A percentile compares a stretch with the other conserved stretches of the same genome.
Conservation (phyloP, 2,113 vertebrate species). For the Falcunculus frontatus region DNA sequence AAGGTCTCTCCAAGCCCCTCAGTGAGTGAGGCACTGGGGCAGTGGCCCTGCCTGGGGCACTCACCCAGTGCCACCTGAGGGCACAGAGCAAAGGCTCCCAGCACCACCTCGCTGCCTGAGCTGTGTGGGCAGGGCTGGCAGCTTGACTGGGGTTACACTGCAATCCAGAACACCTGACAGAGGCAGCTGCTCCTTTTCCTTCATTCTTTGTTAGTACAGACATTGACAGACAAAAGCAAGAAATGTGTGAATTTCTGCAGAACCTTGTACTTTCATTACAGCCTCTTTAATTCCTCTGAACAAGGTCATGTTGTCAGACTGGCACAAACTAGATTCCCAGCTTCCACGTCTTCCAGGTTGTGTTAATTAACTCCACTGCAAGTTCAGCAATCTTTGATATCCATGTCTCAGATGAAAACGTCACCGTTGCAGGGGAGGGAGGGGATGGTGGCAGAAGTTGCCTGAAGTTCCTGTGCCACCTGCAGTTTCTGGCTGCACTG, state of each 20-base stretch:
- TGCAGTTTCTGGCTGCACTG: background rate
- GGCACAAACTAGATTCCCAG: background rate
- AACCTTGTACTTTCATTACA: background rate
- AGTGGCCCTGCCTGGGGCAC: background rate
- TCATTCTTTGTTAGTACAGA: background rate
- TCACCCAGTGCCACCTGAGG: background rate
- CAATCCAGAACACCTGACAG: background rate
- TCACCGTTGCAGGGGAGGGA: background rate
- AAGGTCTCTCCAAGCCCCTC: background rate
- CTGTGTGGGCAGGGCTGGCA: accelerated
- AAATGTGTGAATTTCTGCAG: background rate
- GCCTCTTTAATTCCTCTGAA: background rate
- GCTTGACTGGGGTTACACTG: background rate
- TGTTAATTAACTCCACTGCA: background rate
- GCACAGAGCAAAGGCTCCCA: background rate
- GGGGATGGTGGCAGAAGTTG: background rate
- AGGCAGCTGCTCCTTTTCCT: background rate
- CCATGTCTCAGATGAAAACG: background rate
- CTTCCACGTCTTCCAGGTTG: background rate
- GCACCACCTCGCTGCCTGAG: background rate
- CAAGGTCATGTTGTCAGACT: background rate
- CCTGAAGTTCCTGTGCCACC: background rate
- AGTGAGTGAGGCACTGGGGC: background rate
- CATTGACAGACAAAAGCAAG: background rate
- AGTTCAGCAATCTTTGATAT: background rate